Evolutionary conservation across 2,888 invertebrate genomes (phyloP).

Genomic region (Zaprionus lineosus): DNA sequence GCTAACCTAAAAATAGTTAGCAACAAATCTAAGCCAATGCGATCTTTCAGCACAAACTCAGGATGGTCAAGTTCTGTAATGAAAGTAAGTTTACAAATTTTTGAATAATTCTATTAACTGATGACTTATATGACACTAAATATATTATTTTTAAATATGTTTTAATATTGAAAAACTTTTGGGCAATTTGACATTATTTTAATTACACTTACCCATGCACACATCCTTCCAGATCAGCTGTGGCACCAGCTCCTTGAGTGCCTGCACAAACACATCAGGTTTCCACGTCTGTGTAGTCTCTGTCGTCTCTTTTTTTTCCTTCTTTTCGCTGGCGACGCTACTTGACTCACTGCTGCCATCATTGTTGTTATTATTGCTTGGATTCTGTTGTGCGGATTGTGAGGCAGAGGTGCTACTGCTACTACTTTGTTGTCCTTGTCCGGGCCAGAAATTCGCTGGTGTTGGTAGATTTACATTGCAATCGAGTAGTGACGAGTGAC

Average conservation of each 20-base stretch:
- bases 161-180: too few relatives aligned
- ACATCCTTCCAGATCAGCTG: constrained; percentile 96
- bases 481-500: constrained; percentile 86
- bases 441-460: constrained; percentile 87
- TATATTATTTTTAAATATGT: neutral
- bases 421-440: constrained; percentile 66
- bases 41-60: constrained; percentile 93
- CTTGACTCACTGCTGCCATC: constrained; percentile 60
- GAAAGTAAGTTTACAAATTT: too few relatives aligned
- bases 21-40: constrained; percentile 91
- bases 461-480: constrained; percentile 89
- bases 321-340: constrained; percentile 60
- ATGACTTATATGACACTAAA: neutral
- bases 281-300: constrained; percentile 90
- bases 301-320: constrained; percentile 83
- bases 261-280: constrained; percentile 95
- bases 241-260: constrained; percentile 93
- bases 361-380: constrained; percentile 69
- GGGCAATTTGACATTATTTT: too few relatives aligned
- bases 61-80: constrained; percentile 89
- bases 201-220: constrained; percentile 86
- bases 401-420: constrained; percentile 37
- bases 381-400: constrained; percentile 49
- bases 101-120: too few relatives aligned
- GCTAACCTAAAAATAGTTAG: constrained; percentile 92